A percentile compares a stretch with the other conserved stretches of the same genome.
Conservation (phyloP, 1,140 invertebrate species). For the Coenobita brevimanus region DNA sequence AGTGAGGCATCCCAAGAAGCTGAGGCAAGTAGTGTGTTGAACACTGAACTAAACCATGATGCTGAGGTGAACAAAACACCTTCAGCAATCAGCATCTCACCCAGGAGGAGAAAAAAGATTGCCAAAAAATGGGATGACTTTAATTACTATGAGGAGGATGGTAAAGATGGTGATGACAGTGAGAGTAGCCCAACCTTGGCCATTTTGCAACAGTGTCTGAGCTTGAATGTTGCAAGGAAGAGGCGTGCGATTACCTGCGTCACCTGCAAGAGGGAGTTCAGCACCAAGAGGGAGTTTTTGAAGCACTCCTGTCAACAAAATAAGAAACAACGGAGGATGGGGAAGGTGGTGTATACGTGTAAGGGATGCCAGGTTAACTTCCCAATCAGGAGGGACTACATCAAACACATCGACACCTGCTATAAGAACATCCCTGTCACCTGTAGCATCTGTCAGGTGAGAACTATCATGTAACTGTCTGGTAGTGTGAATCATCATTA, state of each 20-base stretch:
- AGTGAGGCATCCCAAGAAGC: too few species aligned
- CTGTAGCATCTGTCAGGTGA: conserved; percentile 35
- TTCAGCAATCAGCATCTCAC: too few species aligned
- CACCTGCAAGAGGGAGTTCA: conserved; percentile 21
- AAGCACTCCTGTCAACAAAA: conserved; percentile 11
- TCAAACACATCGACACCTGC: conserved; percentile 42
- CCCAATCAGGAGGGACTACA: conserved; percentile 31
- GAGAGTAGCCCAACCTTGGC: not conserved
- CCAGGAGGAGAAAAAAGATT: conserved; percentile 29
- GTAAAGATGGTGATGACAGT: not conserved
- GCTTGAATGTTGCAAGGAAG: not conserved
- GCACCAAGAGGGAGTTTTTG: conserved; percentile 16
- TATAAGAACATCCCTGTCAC: conserved; percentile 46
- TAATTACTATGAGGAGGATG: conserved; percentile 42
- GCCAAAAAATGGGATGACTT: conserved; percentile 36
- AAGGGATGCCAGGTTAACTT: conserved; percentile 33
- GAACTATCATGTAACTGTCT: not conserved
- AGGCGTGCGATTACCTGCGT: not conserved
- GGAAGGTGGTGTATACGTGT: conserved; percentile 15
- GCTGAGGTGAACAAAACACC: too few species aligned
- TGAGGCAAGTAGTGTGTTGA: too few species aligned
- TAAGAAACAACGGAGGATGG: not conserved
- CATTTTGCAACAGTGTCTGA: not conserved
- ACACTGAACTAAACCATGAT: too few species aligned
- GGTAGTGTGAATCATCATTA: not conserved